Percentiles rank a stretch among this genome's conserved stretches.
Conservation (phyloP, 2,113 vertebrate species). For the Ramphastos sulfuratus region DNA sequence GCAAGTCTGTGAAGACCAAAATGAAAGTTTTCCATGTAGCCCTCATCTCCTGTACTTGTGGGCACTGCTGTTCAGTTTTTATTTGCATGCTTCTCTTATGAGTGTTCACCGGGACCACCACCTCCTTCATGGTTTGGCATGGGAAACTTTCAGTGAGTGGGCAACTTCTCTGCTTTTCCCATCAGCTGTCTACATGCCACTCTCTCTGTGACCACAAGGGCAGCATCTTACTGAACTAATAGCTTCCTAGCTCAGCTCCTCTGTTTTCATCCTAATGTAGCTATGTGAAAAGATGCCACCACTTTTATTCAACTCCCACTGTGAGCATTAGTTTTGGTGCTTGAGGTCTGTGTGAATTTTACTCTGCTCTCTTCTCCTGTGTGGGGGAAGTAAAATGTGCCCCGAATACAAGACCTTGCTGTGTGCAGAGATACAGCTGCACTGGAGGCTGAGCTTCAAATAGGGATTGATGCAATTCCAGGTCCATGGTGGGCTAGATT, state of each 20-base stretch:
- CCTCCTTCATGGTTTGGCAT: neutral
- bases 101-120: neutral
- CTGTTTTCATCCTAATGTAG: neutral
- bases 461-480: constrained; percentile 27
- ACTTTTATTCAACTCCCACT: fast-evolving
- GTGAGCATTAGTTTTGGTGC: neutral
- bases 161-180: neutral
- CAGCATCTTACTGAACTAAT: too few relatives aligned
- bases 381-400: neutral
- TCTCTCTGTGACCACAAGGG: neutral
- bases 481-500: constrained; percentile 39
- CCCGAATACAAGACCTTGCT: neutral
- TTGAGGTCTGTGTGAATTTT: neutral
- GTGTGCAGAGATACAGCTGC: neutral
- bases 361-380: neutral
- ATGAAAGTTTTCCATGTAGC: neutral
- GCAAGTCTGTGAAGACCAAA: neutral
- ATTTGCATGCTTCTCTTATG: neutral
- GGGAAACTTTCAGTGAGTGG: neutral
- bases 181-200: fast-evolving
- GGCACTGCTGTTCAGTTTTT: neutral
- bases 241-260: neutral
- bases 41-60: neutral
- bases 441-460: neutral
- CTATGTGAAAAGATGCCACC: neutral